Percentiles rank a stretch among this genome's conserved stretches.
phyloP scores from a whole-genome alignment of 2,797 vertebrate genomes.

The Bryconaethiops microstoma region DNA sequence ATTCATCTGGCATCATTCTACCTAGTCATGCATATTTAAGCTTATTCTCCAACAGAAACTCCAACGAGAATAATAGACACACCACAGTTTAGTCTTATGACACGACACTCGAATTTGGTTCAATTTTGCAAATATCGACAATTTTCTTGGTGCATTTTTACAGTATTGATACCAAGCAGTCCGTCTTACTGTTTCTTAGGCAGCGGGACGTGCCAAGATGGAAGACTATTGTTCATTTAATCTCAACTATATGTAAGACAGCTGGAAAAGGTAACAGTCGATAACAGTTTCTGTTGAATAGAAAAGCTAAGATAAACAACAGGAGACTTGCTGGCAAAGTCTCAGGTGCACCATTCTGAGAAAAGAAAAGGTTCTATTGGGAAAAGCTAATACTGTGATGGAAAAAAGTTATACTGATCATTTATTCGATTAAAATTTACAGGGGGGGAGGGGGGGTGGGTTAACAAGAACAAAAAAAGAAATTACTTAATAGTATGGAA shows the following conservation, averaged over 20 bases:
- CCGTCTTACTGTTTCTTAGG: slow-evolving; percentile 42
- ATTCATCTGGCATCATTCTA: slow-evolving; percentile 24
- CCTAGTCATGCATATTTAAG: slow-evolving; percentile 40
- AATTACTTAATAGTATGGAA: slow-evolving; percentile 7
- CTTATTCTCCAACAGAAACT: slow-evolving; percentile 13
- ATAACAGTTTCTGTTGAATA: slow-evolving; percentile 21
- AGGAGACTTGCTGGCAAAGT: slow-evolving; percentile 11
- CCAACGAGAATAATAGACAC: not conserved
- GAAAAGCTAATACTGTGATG: not conserved
- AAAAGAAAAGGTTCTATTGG: not conserved
- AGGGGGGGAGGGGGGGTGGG: no score
- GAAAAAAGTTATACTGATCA: not conserved
- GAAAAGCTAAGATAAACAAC: slow-evolving; percentile 15
- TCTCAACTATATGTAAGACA: slow-evolving; percentile 17
- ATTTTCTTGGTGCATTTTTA: slow-evolving; percentile 1
- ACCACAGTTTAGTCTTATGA: not conserved
- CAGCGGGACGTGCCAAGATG: slow-evolving; percentile 49
- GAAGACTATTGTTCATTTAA: slow-evolving; percentile 43
- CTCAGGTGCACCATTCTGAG: not conserved
- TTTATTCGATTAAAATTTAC: not conserved
- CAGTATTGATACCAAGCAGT: slow-evolving; percentile 29
- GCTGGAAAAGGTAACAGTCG: slow-evolving; percentile 35
- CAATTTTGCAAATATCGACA: not conserved
- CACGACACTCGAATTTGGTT: not conserved
- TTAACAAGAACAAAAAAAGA: slow-evolving; percentile 13